These are phyloP conservation scores for Cyanoramphus novaezelandiae DNA, from an alignment of 2,113 vertebrate genomes.

Conservation along the genomic window DNA sequence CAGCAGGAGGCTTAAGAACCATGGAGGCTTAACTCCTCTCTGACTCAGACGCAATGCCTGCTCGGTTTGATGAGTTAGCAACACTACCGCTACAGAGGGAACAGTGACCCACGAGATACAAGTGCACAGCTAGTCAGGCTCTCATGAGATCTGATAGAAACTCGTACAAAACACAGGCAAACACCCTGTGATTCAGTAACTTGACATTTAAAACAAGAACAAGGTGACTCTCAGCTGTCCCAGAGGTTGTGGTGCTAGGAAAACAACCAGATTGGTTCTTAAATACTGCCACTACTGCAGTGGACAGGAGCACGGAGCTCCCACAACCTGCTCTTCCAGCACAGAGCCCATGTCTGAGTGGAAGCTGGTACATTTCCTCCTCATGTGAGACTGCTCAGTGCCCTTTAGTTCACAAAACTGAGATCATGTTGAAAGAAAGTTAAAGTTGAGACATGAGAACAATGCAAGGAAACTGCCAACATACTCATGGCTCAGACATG, in stretches of 20 bases:
- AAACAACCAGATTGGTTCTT: neutral
- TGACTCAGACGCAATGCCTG: neutral
- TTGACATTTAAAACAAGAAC: neutral
- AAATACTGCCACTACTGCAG: neutral
- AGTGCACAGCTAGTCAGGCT: neutral
- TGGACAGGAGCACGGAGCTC: neutral
- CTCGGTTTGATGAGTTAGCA: neutral
- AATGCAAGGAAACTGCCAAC: conserved; percentile 67
- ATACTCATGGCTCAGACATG: conserved; percentile 14
- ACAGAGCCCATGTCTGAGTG: neutral
- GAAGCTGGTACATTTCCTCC: neutral
- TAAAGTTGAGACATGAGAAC: conserved; percentile 55
- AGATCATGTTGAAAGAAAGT: conserved; percentile 41
- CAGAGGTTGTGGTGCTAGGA: neutral
- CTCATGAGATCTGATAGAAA: neutral
- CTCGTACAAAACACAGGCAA: neutral
- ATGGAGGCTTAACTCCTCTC: neutral
- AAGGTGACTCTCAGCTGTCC: neutral
- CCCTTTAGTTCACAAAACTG: neutral
- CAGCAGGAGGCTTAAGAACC: conserved; percentile 21
- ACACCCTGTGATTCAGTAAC: neutral
- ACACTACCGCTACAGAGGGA: neutral
- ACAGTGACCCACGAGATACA: neutral
- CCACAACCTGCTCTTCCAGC: neutral
- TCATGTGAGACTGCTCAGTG: neutral